These are phyloP conservation scores for Atrichornis clamosus DNA, from an alignment of 2,113 vertebrate genomes.

Conservation along the genomic window DNA sequence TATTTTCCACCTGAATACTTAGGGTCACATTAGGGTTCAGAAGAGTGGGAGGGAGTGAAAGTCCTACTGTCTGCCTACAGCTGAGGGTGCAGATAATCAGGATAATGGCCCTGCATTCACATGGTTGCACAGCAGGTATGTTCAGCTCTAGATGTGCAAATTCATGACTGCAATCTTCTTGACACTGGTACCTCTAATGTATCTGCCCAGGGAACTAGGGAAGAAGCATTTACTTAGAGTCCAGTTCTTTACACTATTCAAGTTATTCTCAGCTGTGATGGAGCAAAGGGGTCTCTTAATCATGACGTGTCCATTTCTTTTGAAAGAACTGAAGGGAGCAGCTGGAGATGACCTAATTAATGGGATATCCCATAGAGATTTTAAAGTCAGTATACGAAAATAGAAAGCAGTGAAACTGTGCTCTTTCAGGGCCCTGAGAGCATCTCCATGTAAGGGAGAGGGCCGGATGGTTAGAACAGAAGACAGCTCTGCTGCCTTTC, in stretches of 20 bases:
- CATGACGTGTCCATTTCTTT: neutral
- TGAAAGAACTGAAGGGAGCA: neutral
- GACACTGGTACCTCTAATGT: neutral
- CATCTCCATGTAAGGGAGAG: neutral
- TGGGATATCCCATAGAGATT: neutral
- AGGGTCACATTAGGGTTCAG: neutral
- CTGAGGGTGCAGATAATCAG: neutral
- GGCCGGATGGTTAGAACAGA: neutral
- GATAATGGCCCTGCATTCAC: neutral
- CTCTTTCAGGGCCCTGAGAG: neutral
- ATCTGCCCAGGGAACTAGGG: neutral
- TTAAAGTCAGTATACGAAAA: neutral
- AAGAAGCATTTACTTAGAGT: neutral
- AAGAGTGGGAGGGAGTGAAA: neutral
- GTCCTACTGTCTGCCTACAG: neutral
- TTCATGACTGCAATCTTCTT: neutral
- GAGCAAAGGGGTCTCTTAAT: neutral
- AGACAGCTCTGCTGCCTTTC: neutral
- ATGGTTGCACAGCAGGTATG: neutral
- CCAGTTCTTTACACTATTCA: neutral
- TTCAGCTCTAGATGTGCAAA: neutral
- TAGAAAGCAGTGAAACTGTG: neutral
- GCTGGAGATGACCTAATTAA: neutral
- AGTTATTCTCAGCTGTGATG: neutral
- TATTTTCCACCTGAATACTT: neutral